These are phyloP conservation scores for Drosophila recens DNA, from an alignment of 2,888 invertebrate genomes.

Conservation along the genomic window DNA sequence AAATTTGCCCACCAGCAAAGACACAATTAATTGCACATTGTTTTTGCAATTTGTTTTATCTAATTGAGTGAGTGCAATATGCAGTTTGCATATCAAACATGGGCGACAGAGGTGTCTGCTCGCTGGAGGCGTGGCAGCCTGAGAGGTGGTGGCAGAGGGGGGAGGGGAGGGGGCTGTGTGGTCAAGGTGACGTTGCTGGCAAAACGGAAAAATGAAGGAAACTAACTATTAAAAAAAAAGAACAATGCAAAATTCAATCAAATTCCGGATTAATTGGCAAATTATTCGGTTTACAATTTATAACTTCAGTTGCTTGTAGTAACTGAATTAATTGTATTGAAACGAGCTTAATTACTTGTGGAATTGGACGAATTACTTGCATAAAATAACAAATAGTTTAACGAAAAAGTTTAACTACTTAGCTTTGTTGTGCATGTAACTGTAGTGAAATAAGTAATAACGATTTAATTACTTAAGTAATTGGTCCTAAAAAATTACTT, in stretches of 20 bases:
- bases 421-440: no score
- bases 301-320: neutral
- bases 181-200: conserved; percentile 30
- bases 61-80: conserved; percentile 62
- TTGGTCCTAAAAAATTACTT: no score
- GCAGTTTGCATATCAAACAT: conserved; percentile 49
- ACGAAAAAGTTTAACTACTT: no score
- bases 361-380: neutral
- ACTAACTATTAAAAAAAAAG: neutral
- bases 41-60: conserved; percentile 51
- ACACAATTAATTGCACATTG: conserved; percentile 46
- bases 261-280: neutral
- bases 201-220: neutral
- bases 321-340: neutral
- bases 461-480: no score
- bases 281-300: neutral
- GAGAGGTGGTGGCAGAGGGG: neutral
- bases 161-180: neutral
- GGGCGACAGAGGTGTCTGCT: conserved; percentile 14
- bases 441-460: no score
- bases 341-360: neutral
- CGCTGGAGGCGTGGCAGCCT: conserved; percentile 7
- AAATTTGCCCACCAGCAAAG: conserved; percentile 59
- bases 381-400: no score
- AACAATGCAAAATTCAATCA: neutral